A percentile compares a stretch with the other conserved stretches of the same genome.
phyloP scores from a whole-genome alignment of 1,140 invertebrate genomes.

The Hermetia illucens region DNA sequence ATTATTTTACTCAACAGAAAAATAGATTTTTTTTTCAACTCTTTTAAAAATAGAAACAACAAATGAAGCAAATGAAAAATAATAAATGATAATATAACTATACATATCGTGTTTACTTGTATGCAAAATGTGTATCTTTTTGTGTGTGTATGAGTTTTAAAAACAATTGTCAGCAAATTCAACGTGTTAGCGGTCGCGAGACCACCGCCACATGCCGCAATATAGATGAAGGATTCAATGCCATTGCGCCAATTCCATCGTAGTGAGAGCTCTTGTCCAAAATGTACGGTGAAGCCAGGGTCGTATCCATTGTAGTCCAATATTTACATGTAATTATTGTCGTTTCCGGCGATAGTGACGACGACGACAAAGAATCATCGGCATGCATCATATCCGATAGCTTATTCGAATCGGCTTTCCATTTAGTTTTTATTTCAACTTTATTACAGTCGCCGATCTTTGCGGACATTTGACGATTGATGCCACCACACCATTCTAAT shows the following conservation, averaged over 20 bases:
- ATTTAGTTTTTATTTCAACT: not conserved
- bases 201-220: slow-evolving; percentile 11
- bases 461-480: not conserved
- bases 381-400: not conserved
- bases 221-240: slow-evolving; percentile 6
- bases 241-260: slow-evolving; percentile 7
- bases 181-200: slow-evolving; percentile 12
- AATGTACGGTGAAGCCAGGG: slow-evolving; percentile 1
- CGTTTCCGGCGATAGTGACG: not conserved
- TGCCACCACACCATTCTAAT: too few species aligned
- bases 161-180: slow-evolving; percentile 1
- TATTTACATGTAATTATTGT: slow-evolving; percentile 14
- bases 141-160: too few species aligned
- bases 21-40: too few species aligned
- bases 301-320: slow-evolving; percentile 8
- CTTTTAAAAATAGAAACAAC: too few species aligned
- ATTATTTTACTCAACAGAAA: too few species aligned
- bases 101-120: too few species aligned
- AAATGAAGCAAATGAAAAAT: too few species aligned
- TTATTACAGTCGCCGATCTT: slow-evolving; percentile 2
- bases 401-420: not conserved
- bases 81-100: too few species aligned
- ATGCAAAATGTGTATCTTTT: too few species aligned
- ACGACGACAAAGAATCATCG: not conserved
- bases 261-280: slow-evolving; percentile 5